Conservation (phyloP, 2,113 vertebrate species). For the Prionailurus bengalensis region DNA sequence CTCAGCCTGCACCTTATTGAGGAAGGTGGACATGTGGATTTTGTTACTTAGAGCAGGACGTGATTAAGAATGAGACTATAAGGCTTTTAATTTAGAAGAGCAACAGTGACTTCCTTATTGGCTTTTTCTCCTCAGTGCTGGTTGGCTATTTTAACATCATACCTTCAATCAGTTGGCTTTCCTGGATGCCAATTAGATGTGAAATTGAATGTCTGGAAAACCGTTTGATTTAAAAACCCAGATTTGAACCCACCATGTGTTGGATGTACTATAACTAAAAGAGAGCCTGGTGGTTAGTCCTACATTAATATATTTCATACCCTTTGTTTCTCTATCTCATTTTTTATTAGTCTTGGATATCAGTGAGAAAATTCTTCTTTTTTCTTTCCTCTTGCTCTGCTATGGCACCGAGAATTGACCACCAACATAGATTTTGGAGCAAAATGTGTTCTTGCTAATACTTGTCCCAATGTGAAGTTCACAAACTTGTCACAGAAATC, state of each 20-base stretch:
- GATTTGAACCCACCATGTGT: background rate
- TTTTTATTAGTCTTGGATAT: background rate
- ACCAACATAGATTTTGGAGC: background rate
- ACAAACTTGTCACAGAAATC: slow-evolving; percentile 6
- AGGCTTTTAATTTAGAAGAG: background rate
- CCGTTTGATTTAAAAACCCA: slow-evolving; percentile 15
- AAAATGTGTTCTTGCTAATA: background rate
- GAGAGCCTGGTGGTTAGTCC: background rate
- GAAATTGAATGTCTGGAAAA: slow-evolving; percentile 26
- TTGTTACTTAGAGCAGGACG: background rate
- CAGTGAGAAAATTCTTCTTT: background rate
- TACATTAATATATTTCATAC: background rate
- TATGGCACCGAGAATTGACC: background rate
- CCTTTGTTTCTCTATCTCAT: background rate
- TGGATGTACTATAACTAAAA: background rate
- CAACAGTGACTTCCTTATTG: background rate
- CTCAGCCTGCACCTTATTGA: background rate
- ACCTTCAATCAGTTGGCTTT: background rate
- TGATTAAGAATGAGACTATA: background rate
- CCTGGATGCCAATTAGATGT: background rate
- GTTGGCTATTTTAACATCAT: background rate
- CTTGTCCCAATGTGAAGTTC: background rate
- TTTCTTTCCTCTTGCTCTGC: background rate
- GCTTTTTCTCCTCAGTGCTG: background rate
- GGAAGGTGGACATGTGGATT: background rate